Evolutionary conservation across 2,888 invertebrate genomes (phyloP), one percentile per base, ranked within the genome.

Genomic region (Smittia aterrima): DNA sequence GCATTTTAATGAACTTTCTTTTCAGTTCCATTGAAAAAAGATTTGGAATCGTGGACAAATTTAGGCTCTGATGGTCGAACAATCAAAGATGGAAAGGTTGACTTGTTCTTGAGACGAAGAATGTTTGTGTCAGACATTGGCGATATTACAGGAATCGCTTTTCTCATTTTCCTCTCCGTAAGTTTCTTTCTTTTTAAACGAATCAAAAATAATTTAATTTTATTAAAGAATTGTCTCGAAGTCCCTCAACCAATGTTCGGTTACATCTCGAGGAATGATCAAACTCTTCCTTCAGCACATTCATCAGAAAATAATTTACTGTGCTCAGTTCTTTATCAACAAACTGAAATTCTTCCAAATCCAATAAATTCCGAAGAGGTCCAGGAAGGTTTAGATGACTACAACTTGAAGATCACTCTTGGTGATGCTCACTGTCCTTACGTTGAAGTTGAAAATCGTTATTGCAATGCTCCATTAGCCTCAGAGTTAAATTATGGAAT

Each of bases 11-110:
- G n/a, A n/a, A n/a, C n/a, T n/a, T n/a, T 38, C 38, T 66, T 41
- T 68, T 22, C 47, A 68, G 68, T 68, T 47, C 68, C 68, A 16
- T 16, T 68, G 1, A 20, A 41, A 41, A n/a, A 41, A 24, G 68
- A 68, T 22, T 24, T 68, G 2, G 20, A 68, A n/a, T n/a, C 18
- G 7, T 68, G 68, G 68, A 41, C 68, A 4, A 41, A 11, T 24
- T 13, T 47, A 6, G 41, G 41, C 1, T 24, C 6, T 1, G n/a
- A 4, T n/a, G 6, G 6, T 24, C 38, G 25, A 7, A 25, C 16
- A 38, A 9, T n/a, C 6, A 16, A 32, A 9, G n/a, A 24, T 4
- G 20, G 18, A 7, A 68, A 41, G 7, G 24, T 68, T 41, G 22
- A 68, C 13, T 24, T 68, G 4, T 68, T 47, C 1, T 11, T 68